A percentile compares a stretch with the other conserved stretches of the same genome.
These are phyloP conservation scores for Metalampra italica DNA, from an alignment of 2,888 invertebrate species.

Conservation along the genomic window DNA sequence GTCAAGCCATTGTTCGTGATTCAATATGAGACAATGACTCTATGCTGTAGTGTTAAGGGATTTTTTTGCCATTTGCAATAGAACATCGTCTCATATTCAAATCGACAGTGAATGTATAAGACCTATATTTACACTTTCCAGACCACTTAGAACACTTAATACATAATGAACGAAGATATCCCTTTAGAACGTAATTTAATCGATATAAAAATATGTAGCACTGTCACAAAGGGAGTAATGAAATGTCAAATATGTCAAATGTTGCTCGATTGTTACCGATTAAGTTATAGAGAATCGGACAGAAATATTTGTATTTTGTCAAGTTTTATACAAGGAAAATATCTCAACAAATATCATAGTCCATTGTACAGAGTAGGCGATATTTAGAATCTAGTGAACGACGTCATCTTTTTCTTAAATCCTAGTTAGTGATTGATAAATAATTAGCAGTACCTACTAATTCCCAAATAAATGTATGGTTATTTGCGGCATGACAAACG, in stretches of 20 bases:
- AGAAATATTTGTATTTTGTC: constrained; percentile 75
- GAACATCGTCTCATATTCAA: constrained; percentile 8
- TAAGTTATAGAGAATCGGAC: constrained; percentile 66
- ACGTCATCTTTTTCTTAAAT: constrained; percentile 62
- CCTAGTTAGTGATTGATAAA: constrained; percentile 68
- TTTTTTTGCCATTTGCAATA: background rate
- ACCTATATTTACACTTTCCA: constrained; percentile 46
- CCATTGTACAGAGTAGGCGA: constrained; percentile 73
- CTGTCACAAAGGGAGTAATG: constrained; percentile 71
- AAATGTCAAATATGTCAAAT: constrained; percentile 62
- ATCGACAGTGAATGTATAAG: constrained; percentile 28
- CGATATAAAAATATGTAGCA: constrained; percentile 42
- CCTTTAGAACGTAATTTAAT: constrained; percentile 43
- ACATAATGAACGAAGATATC: constrained; percentile 43
- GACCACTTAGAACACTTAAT: constrained; percentile 38
- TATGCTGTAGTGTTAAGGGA: constrained; percentile 5
- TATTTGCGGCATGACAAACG: constrained; percentile 62
- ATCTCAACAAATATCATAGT: constrained; percentile 75
- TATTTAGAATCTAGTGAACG: constrained; percentile 69
- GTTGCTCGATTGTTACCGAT: constrained; percentile 73
- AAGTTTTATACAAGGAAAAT: constrained; percentile 74
- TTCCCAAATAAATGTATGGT: constrained; percentile 56
- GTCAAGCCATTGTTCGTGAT: constrained; percentile 32
- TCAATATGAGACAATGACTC: constrained; percentile 17
- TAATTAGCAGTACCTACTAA: constrained; percentile 59